These are phyloP conservation scores for Elephantulus edwardii DNA, from an alignment of 2,113 vertebrate genomes.

Conservation along the genomic window DNA sequence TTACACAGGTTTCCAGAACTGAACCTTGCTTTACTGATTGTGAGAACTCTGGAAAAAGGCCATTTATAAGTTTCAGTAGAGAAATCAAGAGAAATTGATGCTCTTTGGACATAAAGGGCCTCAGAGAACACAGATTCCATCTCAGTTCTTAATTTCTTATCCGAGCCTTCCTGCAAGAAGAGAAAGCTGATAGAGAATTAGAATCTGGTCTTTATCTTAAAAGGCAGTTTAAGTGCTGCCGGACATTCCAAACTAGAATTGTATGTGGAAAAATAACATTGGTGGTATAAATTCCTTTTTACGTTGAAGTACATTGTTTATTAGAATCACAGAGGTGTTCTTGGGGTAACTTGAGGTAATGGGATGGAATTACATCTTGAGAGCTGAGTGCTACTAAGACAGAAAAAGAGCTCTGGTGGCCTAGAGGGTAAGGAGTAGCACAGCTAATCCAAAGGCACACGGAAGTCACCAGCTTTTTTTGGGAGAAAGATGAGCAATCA, in stretches of 20 bases:
- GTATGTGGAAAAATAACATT: constrained; percentile 59
- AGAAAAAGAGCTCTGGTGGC: too few species aligned
- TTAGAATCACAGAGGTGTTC: constrained; percentile 58
- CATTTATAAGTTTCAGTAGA: neutral
- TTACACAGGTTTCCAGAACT: neutral
- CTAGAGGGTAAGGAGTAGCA: too few species aligned
- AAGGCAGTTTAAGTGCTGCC: constrained; percentile 44
- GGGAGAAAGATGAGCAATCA: too few species aligned
- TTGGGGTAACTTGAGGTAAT: constrained; percentile 37
- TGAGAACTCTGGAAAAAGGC: neutral
- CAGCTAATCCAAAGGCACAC: too few species aligned
- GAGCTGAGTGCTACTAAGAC: neutral
- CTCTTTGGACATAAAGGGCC: neutral
- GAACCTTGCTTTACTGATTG: neutral
- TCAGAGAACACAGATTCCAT: neutral
- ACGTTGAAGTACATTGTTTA: constrained; percentile 53
- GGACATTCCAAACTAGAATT: constrained; percentile 46
- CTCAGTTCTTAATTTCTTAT: neutral
- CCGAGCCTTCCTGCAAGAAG: constrained; percentile 46
- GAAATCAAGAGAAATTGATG: neutral
- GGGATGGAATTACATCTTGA: neutral
- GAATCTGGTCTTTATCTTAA: constrained; percentile 61
- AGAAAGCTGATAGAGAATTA: neutral
- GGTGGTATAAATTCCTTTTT: constrained; percentile 60
- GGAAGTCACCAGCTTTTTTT: too few species aligned